Evolutionary conservation across 2,113 vertebrate species (phyloP), one percentile per base, ranked within the genome.

Genomic region (Syngnathoides biaculeatus): DNA sequence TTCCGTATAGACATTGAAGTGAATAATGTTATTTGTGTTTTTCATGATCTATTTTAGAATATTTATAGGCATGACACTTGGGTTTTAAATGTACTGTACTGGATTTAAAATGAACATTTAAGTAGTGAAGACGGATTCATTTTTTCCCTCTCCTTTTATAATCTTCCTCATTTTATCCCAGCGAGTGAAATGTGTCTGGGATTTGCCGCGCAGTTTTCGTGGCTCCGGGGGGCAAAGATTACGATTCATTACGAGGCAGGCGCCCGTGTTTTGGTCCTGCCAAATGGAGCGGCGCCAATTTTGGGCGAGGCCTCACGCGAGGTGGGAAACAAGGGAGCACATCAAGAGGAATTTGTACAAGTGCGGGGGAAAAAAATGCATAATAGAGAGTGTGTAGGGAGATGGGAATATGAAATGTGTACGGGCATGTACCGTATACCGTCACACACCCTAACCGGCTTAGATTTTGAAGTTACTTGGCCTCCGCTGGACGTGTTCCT

Each of bases 121-220:
- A 35, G 30, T 35, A 35, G 3, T 35, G 30, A 35, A 35, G 30
- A 35, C 30, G 6, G 30, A 3, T 35, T 35, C 30, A n/a, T 35
- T 35, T 35, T 35, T 5, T 35, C 30, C 6, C 6, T 35, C 30
- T 35, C 48, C 11, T 40, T 64, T 64, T 65, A 5, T 35, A 35
- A 35, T 35, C 3, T 35, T 64, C 55, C n/a, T 64, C 40, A 72
- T 38, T 71, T 68, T 81, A 77, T 63, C 57, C 5, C 72, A 85
- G 79, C 74, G 64, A 83, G 76, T 78, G 30, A 35, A 35, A 35
- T 35, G 30, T 35, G 30, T 82, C 14, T 24, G 67, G 57, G 78
- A 85, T 81, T 77, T 75, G 61, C 75, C 74, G 80, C 76, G 73
- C 71, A 89, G 87, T 90, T 89, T 89, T 90, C 89, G 84, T 65